Evolutionary conservation across 1,140 invertebrate species (phyloP).

Genomic region (Diorhabda sublineata): DNA sequence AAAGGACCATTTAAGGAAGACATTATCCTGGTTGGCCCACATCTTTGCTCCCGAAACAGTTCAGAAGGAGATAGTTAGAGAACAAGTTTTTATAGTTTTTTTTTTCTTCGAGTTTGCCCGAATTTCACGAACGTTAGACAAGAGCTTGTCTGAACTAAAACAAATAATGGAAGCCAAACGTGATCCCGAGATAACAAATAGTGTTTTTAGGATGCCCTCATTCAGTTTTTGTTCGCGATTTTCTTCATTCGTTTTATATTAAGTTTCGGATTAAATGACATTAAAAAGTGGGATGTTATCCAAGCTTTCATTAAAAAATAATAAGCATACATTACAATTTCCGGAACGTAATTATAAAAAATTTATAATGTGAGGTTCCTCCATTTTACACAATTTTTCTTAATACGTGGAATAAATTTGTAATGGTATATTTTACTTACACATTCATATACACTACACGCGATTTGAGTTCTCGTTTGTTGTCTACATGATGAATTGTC

Average conservation of each 20-base stretch:
- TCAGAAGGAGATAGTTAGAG: background rate
- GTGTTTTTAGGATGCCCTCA: background rate
- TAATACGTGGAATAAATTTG: no score
- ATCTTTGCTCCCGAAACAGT: background rate
- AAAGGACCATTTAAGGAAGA: background rate
- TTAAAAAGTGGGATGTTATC: no score
- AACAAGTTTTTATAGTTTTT: background rate
- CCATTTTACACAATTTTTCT: no score
- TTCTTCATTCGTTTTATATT: constrained; percentile 17
- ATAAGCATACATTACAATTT: no score
- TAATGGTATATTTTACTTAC: no score
- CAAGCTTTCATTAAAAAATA: no score
- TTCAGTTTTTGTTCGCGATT: no score
- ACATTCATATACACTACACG: no score
- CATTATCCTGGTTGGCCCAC: background rate
- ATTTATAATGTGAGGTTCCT: no score
- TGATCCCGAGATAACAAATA: background rate
- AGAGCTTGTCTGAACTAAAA: constrained; percentile 2
- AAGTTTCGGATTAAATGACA: constrained; percentile 29
- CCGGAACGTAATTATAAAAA: no score
- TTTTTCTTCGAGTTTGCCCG: background rate
- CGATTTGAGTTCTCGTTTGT: no score
- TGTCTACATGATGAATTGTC: no score
- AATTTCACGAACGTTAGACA: background rate
- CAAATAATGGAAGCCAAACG: background rate